A percentile compares a stretch with the other conserved stretches of the same genome.
Conservation (phyloP, 2,113 vertebrate species). For the Thalassoma bifasciatum region DNA sequence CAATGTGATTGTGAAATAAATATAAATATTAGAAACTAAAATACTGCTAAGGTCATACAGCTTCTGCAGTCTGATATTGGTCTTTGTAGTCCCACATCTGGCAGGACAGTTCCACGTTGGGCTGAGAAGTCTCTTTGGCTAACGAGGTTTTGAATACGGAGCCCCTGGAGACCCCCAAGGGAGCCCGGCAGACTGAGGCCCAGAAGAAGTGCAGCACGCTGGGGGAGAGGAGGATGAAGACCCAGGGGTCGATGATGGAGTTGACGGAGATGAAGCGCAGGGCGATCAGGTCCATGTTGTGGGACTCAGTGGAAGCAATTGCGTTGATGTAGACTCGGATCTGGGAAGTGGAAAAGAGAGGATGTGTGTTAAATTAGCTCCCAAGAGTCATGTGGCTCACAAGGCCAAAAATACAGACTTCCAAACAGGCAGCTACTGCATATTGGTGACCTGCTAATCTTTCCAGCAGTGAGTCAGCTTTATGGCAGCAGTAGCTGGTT, state of each 20-base stretch:
- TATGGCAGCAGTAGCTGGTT: too few relatives aligned
- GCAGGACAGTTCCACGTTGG: slow-evolving; percentile 34
- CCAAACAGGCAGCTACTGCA: too few relatives aligned
- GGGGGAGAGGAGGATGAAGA: slow-evolving; percentile 92
- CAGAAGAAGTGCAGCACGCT: slow-evolving; percentile 86
- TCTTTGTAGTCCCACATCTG: not conserved
- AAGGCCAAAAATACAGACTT: too few relatives aligned
- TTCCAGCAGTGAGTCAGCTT: too few relatives aligned
- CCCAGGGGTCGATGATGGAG: slow-evolving; percentile 93
- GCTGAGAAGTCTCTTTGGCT: slow-evolving; percentile 22
- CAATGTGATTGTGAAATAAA: slow-evolving; percentile 42
- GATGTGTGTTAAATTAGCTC: not conserved
- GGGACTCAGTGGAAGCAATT: slow-evolving; percentile 66
- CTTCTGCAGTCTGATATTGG: not conserved
- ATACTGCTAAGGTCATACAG: slow-evolving; percentile 33
- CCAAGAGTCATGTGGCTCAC: too few relatives aligned
- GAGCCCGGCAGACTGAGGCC: slow-evolving; percentile 74
- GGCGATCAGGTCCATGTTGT: slow-evolving; percentile 82
- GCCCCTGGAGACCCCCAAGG: slow-evolving; percentile 18
- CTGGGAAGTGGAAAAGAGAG: slow-evolving; percentile 74
- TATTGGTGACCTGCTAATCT: too few relatives aligned
- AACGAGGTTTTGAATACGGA: slow-evolving; percentile 50
- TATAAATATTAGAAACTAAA: slow-evolving; percentile 25
- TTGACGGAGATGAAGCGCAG: slow-evolving; percentile 92
- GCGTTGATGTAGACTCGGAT: slow-evolving; percentile 89